A percentile compares a stretch with the other conserved stretches of the same genome.
Conservation (phyloP, 2,888 invertebrate genomes). For the Xestia ashworthii region DNA sequence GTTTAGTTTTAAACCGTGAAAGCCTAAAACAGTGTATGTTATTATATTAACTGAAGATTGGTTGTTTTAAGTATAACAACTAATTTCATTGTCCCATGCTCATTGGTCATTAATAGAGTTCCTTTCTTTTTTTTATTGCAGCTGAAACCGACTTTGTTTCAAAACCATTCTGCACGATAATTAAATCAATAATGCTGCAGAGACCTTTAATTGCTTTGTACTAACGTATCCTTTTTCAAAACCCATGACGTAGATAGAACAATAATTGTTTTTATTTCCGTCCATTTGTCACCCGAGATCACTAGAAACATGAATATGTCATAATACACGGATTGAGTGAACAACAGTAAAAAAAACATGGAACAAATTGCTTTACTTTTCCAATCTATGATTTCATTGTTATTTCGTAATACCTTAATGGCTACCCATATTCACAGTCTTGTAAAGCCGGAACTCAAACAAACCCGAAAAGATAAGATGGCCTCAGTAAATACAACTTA, state of each 20-base stretch:
- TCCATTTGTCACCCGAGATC: neutral
- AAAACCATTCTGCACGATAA: neutral
- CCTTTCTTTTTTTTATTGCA: neutral
- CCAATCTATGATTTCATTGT: conserved; percentile 10
- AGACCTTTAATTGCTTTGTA: neutral
- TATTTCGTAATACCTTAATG: conserved; percentile 11
- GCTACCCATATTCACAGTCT: conserved; percentile 16
- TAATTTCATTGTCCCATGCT: neutral
- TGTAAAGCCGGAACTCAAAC: conserved; percentile 19
- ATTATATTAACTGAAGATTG: neutral
- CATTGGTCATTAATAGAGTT: neutral
- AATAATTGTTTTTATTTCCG: neutral
- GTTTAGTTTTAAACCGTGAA: no score
- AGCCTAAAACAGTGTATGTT: no score
- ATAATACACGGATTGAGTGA: neutral
- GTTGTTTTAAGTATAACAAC: neutral
- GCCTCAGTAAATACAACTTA: conserved; percentile 33
- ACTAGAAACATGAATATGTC: neutral
- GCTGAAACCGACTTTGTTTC: neutral
- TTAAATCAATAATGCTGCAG: neutral
- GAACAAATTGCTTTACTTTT: neutral
- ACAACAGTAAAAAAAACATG: neutral
- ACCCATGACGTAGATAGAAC: neutral
- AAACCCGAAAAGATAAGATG: conserved; percentile 39
- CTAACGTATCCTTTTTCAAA: neutral